Evolutionary conservation across 64 coral and sea anemone species (phyloP).

Genomic region (Cladopsammia gracilis): DNA sequence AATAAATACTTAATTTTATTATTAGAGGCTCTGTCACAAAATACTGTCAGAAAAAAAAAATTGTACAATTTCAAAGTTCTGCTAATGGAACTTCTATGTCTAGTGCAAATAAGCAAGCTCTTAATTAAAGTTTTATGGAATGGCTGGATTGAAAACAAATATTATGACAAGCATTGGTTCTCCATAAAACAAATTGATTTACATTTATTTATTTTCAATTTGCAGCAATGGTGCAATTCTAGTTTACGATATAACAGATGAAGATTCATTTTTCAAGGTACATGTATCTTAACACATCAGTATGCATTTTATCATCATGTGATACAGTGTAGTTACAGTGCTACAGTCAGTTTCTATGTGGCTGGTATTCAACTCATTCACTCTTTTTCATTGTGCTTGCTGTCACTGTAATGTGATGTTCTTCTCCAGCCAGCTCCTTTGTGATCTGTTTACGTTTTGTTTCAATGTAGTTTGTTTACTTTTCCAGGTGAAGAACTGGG

Average conservation of each 20-base stretch:
- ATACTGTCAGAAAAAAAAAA: no score
- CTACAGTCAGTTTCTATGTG: neutral
- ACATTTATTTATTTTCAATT: slow-evolving; percentile 1
- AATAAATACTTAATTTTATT: neutral
- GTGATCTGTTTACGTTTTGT: neutral
- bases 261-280: slow-evolving; percentile 99
- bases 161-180: no score
- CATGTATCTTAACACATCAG: neutral
- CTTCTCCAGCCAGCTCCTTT: neutral
- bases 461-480: neutral
- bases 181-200: neutral
- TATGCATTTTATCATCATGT: no score
- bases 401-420: neutral
- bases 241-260: slow-evolving; percentile 99
- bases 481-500: slow-evolving; percentile 95
- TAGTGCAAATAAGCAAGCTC: no score
- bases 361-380: no score
- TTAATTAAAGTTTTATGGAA: no score
- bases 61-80: no score
- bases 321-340: no score
- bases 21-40: no score
- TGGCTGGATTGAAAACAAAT: no score
- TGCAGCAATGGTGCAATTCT: slow-evolving; percentile 98
- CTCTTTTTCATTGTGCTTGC: no score
- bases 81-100: no score